Evolutionary conservation across 2,113 vertebrate species (phyloP).

Genomic region (Salvator merianae): DNA sequence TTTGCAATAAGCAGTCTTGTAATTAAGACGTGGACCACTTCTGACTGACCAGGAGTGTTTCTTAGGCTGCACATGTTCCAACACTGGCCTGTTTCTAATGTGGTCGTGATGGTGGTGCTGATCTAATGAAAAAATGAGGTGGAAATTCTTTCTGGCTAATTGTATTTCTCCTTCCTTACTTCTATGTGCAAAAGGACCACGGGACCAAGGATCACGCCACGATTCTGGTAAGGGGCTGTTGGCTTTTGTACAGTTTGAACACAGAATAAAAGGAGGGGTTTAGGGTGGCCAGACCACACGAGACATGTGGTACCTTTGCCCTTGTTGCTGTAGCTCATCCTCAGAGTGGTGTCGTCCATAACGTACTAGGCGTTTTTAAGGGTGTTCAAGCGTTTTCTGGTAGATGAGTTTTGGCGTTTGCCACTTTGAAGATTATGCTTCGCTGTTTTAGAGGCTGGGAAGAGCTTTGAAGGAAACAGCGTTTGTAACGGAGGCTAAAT

Average conservation of each 20-base stretch:
- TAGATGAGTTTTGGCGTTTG: neutral
- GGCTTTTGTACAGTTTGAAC: neutral
- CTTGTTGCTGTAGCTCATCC: neutral
- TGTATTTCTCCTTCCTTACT: slow-evolving; percentile 41
- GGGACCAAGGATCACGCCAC: slow-evolving; percentile 81
- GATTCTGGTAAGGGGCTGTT: slow-evolving; percentile 75
- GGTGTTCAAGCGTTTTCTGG: too few species aligned
- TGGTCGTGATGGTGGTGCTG: slow-evolving; percentile 5
- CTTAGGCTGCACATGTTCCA: slow-evolving; percentile 38
- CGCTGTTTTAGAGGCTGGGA: neutral
- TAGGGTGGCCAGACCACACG: neutral
- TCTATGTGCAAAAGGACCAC: slow-evolving; percentile 78
- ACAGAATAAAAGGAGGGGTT: neutral
- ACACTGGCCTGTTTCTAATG: slow-evolving; percentile 37
- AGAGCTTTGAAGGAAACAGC: neutral
- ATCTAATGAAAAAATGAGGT: slow-evolving; percentile 5
- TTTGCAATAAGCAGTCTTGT: slow-evolving; percentile 18
- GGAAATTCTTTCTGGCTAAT: neutral
- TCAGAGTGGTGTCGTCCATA: too few species aligned
- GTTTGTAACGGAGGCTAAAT: neutral
- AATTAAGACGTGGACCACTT: slow-evolving; percentile 21
- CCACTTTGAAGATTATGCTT: neutral
- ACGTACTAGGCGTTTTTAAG: too few species aligned
- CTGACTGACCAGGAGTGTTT: slow-evolving; percentile 8
- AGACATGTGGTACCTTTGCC: neutral